Base-by-base conservation (phyloP, 1,140 invertebrate genomes). In the Caenorhabditis brenneri region DNA sequence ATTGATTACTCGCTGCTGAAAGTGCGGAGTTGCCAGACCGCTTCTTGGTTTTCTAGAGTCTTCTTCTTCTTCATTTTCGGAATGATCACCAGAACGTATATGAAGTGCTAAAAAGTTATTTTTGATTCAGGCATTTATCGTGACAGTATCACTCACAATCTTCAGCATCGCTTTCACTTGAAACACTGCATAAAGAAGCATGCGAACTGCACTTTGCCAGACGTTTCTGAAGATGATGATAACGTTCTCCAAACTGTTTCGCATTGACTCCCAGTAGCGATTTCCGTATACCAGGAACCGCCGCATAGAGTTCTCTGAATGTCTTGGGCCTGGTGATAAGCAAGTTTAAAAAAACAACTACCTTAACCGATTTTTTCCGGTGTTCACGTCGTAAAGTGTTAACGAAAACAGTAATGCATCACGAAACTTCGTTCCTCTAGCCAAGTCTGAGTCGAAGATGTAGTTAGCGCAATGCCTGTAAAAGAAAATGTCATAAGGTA, bases 311-410 rank as follows among this genome's bases (percentile, higher is more conserved):
- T 84, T 90, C 89, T 79, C 89, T 90, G 36, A n/a, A 83, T 78
- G n/a, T n/a, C n/a, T n/a, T n/a, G n/a, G n/a, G n/a, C n/a, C n/a
- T n/a, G n/a, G n/a, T n/a, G n/a, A n/a, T 39, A 31, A 36, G 6
- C 9, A 48, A 36, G 22, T 9, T n/a, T n/a, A 2, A 49, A 3
- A 33, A 16, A 27, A 19, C 3, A 55, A 55, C 49, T 60, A 88
- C 88, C 82, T 85, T 19, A 89, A 74, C 81, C 88, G 60, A 80
- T 81, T 91, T 22, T 87, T 87, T 3, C 90, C 90, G 16, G 86
- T 90, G 80, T 90, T 90, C n/a, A 90, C 89, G 58, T 90, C 89
- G 79, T 90, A 90, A 12, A 90, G 84, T 7, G 89, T 88, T 27
- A 90, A 48, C 27, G 88, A 87, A 79, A 90, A 90, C 19, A 90